Conservation (phyloP, 2,888 invertebrate species). For the Notodonta ziczac region DNA sequence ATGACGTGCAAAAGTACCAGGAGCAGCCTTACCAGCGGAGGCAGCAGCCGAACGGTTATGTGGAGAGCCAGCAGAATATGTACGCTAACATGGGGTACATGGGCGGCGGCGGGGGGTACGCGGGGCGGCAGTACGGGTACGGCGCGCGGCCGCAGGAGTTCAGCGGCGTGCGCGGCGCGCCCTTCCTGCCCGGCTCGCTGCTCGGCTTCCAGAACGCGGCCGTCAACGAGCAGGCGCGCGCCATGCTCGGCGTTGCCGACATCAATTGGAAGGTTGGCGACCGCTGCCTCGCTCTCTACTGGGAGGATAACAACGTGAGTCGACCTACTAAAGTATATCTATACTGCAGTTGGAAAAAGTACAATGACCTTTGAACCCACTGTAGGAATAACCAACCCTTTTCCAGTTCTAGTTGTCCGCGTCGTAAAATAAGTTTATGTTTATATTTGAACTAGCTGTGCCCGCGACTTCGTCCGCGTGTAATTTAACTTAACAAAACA, state of each 20-base stretch:
- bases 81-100: conserved; percentile 60
- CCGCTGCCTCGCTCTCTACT: conserved; percentile 94
- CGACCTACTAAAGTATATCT: too few relatives aligned
- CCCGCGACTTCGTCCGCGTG: too few relatives aligned
- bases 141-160: conserved; percentile 59
- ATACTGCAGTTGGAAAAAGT: too few relatives aligned
- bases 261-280: conserved; percentile 91
- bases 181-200: conserved; percentile 72
- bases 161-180: conserved; percentile 58
- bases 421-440: too few relatives aligned
- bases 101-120: conserved; percentile 45
- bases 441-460: too few relatives aligned
- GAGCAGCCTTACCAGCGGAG: conserved; percentile 60
- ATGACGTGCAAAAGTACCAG: conserved; percentile 61
- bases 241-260: conserved; percentile 81
- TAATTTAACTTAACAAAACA: too few relatives aligned
- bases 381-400: too few relatives aligned
- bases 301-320: conserved; percentile 95
- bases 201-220: conserved; percentile 81
- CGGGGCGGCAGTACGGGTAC: conserved; percentile 58
- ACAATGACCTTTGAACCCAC: too few relatives aligned
- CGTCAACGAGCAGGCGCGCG: conserved; percentile 80
- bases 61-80: conserved; percentile 62
- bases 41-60: conserved; percentile 65
- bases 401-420: too few relatives aligned